Conservation (phyloP, 1,140 invertebrate species). For the Sarcophaga peregrina region DNA sequence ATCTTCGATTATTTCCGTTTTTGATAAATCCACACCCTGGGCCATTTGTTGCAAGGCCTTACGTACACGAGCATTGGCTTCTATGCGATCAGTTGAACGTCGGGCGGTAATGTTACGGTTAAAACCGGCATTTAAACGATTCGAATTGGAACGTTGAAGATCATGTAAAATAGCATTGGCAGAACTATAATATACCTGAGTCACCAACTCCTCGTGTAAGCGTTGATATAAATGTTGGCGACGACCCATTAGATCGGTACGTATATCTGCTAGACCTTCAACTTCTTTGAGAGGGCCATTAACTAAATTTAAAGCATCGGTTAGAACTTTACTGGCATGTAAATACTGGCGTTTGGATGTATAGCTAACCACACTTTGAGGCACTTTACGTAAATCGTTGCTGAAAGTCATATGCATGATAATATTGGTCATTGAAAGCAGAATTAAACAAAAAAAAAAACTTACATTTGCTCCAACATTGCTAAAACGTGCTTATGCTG, state of each 20-base stretch:
- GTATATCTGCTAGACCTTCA: slow-evolving; percentile 83
- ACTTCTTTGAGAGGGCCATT: slow-evolving; percentile 80
- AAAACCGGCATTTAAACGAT: slow-evolving; percentile 69
- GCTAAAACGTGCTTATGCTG: slow-evolving; percentile 91
- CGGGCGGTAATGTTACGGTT: slow-evolving; percentile 69
- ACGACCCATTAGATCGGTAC: slow-evolving; percentile 76
- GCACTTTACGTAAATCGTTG: slow-evolving; percentile 82
- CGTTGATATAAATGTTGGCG: slow-evolving; percentile 79
- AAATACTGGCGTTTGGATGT: slow-evolving; percentile 84
- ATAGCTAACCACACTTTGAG: slow-evolving; percentile 77
- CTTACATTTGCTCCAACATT: slow-evolving; percentile 90
- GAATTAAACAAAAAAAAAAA: slow-evolving; percentile 35
- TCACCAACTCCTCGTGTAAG: slow-evolving; percentile 78
- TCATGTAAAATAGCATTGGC: slow-evolving; percentile 69
- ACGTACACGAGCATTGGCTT: slow-evolving; percentile 65
- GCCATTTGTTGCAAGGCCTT: slow-evolving; percentile 67
- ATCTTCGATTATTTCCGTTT: slow-evolving; percentile 72
- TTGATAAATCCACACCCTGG: slow-evolving; percentile 61
- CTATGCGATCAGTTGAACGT: slow-evolving; percentile 68
- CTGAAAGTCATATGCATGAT: slow-evolving; percentile 66
- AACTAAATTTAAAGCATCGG: slow-evolving; percentile 75
- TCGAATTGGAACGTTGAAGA: slow-evolving; percentile 73
- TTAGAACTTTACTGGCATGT: slow-evolving; percentile 85
- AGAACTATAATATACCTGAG: slow-evolving; percentile 79
- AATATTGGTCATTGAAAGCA: not conserved